Conservation (phyloP, 1,140 invertebrate species). For the Acromyrmex echinatior region DNA sequence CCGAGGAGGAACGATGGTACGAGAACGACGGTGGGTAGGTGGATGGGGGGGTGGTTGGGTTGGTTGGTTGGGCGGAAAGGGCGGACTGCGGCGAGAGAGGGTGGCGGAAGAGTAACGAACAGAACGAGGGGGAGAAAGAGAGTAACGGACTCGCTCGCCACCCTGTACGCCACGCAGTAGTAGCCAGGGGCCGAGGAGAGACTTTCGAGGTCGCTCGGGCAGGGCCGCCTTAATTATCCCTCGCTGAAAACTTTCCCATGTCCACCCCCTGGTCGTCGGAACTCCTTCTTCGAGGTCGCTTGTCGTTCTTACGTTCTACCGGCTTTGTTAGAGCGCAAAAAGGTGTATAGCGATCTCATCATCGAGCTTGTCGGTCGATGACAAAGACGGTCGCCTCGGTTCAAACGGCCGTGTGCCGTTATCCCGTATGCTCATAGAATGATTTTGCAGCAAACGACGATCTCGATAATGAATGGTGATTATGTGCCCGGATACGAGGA, state of each 20-base stretch:
- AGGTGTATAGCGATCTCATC: conserved; percentile 50
- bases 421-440: conserved; percentile 51
- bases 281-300: conserved; percentile 46
- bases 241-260: conserved; percentile 68
- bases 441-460: conserved; percentile 54
- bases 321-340: conserved; percentile 54
- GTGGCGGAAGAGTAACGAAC: conserved; percentile 77
- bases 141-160: conserved; percentile 80
- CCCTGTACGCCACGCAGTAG: conserved; percentile 74
- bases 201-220: conserved; percentile 83
- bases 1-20: conserved; percentile 73
- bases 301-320: conserved; percentile 41
- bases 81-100: conserved; percentile 64
- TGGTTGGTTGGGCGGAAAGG: conserved; percentile 65
- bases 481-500: conserved; percentile 56
- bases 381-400: conserved; percentile 34
- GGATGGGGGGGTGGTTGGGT: conserved; percentile 64
- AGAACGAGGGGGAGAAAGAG: conserved; percentile 80
- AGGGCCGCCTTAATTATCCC: conserved; percentile 82
- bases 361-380: conserved; percentile 41
- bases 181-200: conserved; percentile 78
- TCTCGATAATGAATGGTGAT: conserved; percentile 63
- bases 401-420: conserved; percentile 12
- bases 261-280: conserved; percentile 17
- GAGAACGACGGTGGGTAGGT: conserved; percentile 65